A percentile compares a stretch with the other conserved stretches of the same genome.
These are phyloP conservation scores for Cecropterus lyciades DNA, from an alignment of 1,140 invertebrate species.

Conservation along the genomic window DNA sequence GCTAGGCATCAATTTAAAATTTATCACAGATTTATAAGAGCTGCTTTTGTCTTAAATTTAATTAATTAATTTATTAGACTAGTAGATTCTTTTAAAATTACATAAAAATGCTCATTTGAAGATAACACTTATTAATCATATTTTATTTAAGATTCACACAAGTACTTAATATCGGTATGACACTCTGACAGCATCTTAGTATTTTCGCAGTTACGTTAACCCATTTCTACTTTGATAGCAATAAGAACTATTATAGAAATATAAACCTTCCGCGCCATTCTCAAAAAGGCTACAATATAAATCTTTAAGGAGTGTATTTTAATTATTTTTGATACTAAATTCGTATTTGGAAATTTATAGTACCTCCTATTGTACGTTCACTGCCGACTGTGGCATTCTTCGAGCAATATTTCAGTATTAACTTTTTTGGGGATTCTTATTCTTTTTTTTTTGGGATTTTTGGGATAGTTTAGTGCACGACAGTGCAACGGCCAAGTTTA, in stretches of 20 bases:
- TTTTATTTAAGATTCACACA: too few relatives aligned
- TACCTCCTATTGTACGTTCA: constrained; percentile 47
- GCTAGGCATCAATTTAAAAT: too few relatives aligned
- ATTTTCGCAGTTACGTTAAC: background rate
- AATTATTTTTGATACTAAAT: constrained; percentile 64
- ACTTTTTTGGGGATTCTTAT: background rate
- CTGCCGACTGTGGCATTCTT: constrained; percentile 38
- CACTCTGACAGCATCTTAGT: background rate
- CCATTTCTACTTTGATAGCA: constrained; percentile 10
- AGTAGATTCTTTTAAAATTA: too few relatives aligned
- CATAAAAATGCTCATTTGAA: too few relatives aligned
- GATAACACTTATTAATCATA: too few relatives aligned
- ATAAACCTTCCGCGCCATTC: constrained; percentile 18
- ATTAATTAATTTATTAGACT: too few relatives aligned
- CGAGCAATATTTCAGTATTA: constrained; percentile 27
- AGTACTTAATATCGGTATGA: too few relatives aligned
- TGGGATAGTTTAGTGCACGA: background rate
- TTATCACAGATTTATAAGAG: too few relatives aligned
- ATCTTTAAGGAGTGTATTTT: constrained; percentile 40
- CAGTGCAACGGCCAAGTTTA: background rate
- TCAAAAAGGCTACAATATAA: constrained; percentile 25
- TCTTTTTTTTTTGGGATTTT: too few relatives aligned
- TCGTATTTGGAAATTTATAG: constrained; percentile 50
- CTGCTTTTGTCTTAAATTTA: too few relatives aligned
- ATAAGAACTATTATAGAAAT: constrained; percentile 20